phyloP scores from a whole-genome alignment of 1,140 invertebrate species.

The Stegodyphus mimosarum region DNA sequence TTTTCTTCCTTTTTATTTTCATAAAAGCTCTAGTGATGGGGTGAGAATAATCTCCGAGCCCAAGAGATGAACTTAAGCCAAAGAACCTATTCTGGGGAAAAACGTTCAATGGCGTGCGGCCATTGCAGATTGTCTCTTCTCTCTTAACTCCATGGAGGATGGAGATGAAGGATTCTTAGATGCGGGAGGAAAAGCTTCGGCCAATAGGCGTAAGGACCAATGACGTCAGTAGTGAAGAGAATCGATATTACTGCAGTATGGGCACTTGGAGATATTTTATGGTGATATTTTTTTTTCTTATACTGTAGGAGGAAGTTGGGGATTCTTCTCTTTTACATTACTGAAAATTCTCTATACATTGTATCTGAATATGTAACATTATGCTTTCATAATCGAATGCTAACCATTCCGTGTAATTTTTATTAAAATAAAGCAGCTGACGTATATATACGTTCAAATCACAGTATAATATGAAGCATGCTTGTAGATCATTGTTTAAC shows the following conservation, averaged over 20 bases:
- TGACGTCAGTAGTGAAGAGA: conserved; percentile 56
- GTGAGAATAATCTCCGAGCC: conserved; percentile 41
- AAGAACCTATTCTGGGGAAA: conserved; percentile 52
- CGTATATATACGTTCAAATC: too few relatives aligned
- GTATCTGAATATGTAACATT: too few relatives aligned
- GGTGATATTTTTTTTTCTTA: conserved; percentile 21
- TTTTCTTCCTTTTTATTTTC: conserved; percentile 29
- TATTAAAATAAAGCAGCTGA: too few relatives aligned
- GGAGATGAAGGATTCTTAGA: conserved; percentile 54
- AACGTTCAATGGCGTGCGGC: conserved; percentile 39
- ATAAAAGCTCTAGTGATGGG: conserved; percentile 22
- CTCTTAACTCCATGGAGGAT: conserved; percentile 40
- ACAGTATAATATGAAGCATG: too few relatives aligned
- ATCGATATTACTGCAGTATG: conserved; percentile 60
- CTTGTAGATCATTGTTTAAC: too few relatives aligned
- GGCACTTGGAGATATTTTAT: conserved; percentile 55
- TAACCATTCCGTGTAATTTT: too few relatives aligned
- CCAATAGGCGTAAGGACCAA: conserved; percentile 54
- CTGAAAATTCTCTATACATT: too few relatives aligned
- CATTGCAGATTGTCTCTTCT: conserved; percentile 44
- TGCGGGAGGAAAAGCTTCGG: conserved; percentile 44
- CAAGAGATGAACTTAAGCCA: conserved; percentile 26
- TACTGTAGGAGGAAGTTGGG: too few relatives aligned
- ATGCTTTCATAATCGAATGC: too few relatives aligned
- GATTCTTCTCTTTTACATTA: too few relatives aligned